Evolutionary conservation across 2,797 vertebrate species (phyloP).

Genomic region (Phrynocephalus guinanensis): DNA sequence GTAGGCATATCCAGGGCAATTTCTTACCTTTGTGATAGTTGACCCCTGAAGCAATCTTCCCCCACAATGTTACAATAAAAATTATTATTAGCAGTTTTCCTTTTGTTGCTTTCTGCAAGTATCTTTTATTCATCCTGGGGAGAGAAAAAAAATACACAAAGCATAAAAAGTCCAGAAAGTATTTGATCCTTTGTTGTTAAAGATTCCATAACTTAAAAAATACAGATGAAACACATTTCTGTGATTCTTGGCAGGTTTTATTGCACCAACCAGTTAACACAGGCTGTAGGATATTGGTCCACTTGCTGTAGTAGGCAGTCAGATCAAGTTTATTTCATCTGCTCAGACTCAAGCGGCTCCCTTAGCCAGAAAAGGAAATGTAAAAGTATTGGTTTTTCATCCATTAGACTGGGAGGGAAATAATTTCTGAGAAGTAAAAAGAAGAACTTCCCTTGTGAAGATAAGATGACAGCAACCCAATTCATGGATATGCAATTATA

Average conservation of each 20-base stretch:
- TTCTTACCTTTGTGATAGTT: constrained; percentile 90
- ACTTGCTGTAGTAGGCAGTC: not conserved
- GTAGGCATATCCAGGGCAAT: not conserved
- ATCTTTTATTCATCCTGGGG: constrained; percentile 94
- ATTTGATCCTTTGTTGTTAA: not conserved
- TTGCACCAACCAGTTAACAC: not conserved
- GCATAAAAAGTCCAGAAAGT: constrained; percentile 23
- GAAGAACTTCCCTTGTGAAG: not conserved
- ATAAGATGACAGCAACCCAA: not conserved
- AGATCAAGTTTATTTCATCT: constrained; percentile 8
- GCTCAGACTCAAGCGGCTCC: not conserved
- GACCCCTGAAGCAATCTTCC: constrained; percentile 84
- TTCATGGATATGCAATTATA: not conserved
- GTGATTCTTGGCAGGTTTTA: not conserved
- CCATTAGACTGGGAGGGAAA: not conserved
- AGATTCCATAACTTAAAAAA: constrained; percentile 25
- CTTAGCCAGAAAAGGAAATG: not conserved
- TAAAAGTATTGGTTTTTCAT: not conserved
- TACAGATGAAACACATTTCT: not conserved
- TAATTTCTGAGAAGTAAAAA: not conserved
- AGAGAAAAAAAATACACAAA: constrained; percentile 63
- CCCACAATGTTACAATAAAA: constrained; percentile 89
- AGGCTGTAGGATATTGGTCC: not conserved
- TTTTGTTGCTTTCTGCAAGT: constrained; percentile 88
- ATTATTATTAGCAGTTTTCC: constrained; percentile 91